Evolutionary conservation across 1,140 invertebrate genomes (phyloP).

Genomic region (Pogonomyrmex barbatus): DNA sequence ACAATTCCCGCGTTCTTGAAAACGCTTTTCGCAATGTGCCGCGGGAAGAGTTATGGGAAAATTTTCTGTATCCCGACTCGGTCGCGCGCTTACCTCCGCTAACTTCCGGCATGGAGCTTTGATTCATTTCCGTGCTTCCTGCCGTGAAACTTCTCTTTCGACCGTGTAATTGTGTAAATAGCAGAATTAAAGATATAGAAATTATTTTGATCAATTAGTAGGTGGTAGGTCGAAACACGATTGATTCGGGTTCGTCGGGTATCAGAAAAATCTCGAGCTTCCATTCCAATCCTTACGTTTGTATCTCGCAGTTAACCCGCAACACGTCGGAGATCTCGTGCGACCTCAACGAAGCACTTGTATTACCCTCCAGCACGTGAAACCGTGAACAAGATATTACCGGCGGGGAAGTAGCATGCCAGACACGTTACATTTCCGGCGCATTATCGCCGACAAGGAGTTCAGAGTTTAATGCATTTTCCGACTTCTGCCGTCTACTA

Average conservation of each 20-base stretch:
- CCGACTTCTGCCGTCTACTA: constrained; percentile 42
- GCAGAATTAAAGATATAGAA: background rate
- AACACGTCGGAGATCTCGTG: constrained; percentile 19
- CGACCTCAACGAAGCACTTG: constrained; percentile 36
- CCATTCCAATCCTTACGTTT: background rate
- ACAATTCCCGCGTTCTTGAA: constrained; percentile 68
- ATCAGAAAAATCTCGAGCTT: background rate
- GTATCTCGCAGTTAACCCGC: background rate
- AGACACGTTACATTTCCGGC: constrained; percentile 61
- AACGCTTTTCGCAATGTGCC: constrained; percentile 47
- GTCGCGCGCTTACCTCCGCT: constrained; percentile 42
- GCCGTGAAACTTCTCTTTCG: background rate
- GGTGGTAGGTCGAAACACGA: background rate
- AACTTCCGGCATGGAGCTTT: constrained; percentile 41
- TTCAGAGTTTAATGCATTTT: constrained; percentile 61
- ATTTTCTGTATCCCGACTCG: constrained; percentile 54
- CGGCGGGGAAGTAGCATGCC: constrained; percentile 39
- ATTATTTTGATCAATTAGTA: background rate
- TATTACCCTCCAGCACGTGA: constrained; percentile 45
- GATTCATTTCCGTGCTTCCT: constrained; percentile 44
- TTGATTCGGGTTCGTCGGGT: background rate
- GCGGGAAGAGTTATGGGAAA: constrained; percentile 55
- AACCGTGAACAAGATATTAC: constrained; percentile 61
- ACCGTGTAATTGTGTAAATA: constrained; percentile 6
- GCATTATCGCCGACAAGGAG: constrained; percentile 59